phyloP scores from a whole-genome alignment of 2,113 vertebrate genomes.

The Myanophis thanlyinensis region DNA sequence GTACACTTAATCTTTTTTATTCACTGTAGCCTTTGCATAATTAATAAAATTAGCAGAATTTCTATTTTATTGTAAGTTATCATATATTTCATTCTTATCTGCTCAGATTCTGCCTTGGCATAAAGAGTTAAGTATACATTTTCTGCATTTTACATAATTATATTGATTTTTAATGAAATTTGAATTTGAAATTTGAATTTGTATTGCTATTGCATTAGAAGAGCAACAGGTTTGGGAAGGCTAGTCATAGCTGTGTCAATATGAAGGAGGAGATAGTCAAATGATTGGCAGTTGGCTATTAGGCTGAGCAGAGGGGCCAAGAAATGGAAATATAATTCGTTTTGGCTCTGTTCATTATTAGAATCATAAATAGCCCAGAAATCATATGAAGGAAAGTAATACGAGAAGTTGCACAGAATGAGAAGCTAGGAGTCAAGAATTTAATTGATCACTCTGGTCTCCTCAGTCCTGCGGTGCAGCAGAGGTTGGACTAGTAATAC shows the following conservation, averaged over 20 bases:
- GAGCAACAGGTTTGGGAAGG: not conserved
- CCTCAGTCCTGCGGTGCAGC: not conserved
- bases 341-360: not conserved
- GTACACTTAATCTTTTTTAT: slow-evolving; percentile 31
- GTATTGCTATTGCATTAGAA: no score
- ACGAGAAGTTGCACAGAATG: not conserved
- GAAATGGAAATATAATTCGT: not conserved
- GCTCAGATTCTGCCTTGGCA: slow-evolving; percentile 48
- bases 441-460: not conserved
- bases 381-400: not conserved
- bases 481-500: not conserved
- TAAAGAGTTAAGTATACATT: slow-evolving; percentile 55
- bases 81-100: slow-evolving; percentile 9
- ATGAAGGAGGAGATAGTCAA: not conserved
- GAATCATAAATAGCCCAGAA: not conserved
- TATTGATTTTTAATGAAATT: slow-evolving; percentile 65
- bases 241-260: not conserved
- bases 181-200: not conserved
- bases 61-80: slow-evolving; percentile 34
- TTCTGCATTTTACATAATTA: slow-evolving; percentile 68
- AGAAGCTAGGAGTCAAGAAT: not conserved
- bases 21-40: slow-evolving; percentile 12
- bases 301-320: not conserved
- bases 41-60: slow-evolving; percentile 48
- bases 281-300: not conserved